A percentile compares a stretch with the other conserved stretches of the same genome.
These are phyloP conservation scores for Montipora sp. DNA, from an alignment of 64 coral and sea anemone genomes.

Conservation along the genomic window DNA sequence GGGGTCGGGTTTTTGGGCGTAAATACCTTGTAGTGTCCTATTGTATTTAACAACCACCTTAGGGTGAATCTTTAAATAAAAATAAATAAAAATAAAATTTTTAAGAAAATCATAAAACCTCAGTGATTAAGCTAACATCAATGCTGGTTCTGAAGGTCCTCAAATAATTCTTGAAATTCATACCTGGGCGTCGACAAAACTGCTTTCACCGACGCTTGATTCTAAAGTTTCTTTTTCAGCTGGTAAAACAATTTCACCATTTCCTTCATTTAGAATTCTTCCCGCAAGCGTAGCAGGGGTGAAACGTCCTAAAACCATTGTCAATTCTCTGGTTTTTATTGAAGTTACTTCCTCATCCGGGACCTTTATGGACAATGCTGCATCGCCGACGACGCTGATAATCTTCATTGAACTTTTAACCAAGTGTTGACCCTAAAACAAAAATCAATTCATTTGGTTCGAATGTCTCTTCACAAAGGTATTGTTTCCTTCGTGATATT, in stretches of 20 bases:
- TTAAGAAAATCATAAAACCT: too few species aligned
- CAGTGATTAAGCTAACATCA: too few species aligned
- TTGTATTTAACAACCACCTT: too few species aligned
- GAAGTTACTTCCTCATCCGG: constrained; percentile 1
- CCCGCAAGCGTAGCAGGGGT: background rate
- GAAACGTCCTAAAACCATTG: constrained; percentile 26
- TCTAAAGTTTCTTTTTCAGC: background rate
- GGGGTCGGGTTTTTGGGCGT: too few species aligned
- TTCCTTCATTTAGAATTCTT: background rate
- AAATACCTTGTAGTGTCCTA: too few species aligned
- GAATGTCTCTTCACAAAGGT: background rate
- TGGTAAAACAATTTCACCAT: constrained; percentile 16
- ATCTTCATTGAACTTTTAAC: background rate
- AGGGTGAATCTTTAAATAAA: too few species aligned
- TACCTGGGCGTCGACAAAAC: constrained; percentile 30
- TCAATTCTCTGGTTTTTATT: background rate
- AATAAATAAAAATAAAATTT: too few species aligned
- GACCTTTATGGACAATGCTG: background rate
- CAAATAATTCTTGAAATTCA: background rate
- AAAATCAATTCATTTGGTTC: background rate
- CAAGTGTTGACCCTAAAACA: background rate
- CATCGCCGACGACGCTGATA: background rate
- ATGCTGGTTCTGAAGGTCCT: background rate
- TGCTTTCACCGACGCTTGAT: background rate
- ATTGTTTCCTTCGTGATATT: background rate